Percentiles rank a stretch among this genome's conserved stretches.
Conservation (phyloP, 2,113 vertebrate species). For the Etheostoma cragini region DNA sequence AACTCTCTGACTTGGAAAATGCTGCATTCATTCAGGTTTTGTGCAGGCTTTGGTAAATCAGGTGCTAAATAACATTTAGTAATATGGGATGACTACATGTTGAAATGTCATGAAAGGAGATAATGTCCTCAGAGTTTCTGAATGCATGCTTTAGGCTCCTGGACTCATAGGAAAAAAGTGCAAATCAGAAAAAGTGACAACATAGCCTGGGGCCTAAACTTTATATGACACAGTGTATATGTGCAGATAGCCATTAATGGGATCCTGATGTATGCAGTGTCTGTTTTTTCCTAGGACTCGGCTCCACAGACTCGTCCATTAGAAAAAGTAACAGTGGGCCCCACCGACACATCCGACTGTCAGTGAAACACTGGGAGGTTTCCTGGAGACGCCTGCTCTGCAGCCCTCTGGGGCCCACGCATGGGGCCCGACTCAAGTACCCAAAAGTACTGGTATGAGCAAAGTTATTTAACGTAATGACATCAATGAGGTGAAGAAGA, state of each 20-base stretch:
- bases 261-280: slow-evolving; percentile 65
- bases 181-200: slow-evolving; percentile 69
- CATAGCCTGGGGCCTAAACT: slow-evolving; percentile 43
- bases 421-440: slow-evolving; percentile 21
- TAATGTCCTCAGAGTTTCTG: slow-evolving; percentile 52
- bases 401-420: slow-evolving; percentile 25
- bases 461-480: slow-evolving; percentile 60
- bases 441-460: slow-evolving; percentile 21
- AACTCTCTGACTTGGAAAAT: slow-evolving; percentile 40
- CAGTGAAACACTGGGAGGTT: slow-evolving; percentile 53
- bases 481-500: slow-evolving; percentile 54
- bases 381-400: slow-evolving; percentile 66
- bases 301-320: slow-evolving; percentile 33
- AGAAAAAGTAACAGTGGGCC: slow-evolving; percentile 40
- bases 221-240: slow-evolving; percentile 64
- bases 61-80: slow-evolving; percentile 48
- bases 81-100: slow-evolving; percentile 35
- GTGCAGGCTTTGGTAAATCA: slow-evolving; percentile 39
- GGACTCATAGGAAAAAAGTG: slow-evolving; percentile 54
- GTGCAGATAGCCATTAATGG: slow-evolving; percentile 63
- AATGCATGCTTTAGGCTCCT: slow-evolving; percentile 23
- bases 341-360: slow-evolving; percentile 53
- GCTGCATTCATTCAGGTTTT: slow-evolving; percentile 23
- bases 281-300: slow-evolving; percentile 23
- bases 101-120: slow-evolving; percentile 50